Evolutionary conservation across 2,113 vertebrate species (phyloP), one percentile per base, ranked within the genome.

Genomic region (Tachysurus vachellii): DNA sequence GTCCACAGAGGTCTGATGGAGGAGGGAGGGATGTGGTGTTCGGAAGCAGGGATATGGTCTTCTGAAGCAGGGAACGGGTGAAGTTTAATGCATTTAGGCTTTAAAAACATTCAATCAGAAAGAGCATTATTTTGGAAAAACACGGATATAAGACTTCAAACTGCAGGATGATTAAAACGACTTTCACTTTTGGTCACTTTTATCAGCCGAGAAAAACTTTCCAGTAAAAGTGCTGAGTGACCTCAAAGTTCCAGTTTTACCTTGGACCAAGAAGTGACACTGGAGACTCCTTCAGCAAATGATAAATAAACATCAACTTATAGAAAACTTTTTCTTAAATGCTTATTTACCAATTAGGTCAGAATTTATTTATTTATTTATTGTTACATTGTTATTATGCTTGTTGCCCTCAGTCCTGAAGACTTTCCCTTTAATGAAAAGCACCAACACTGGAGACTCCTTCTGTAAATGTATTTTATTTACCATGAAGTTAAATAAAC

Each of bases 1-100:
- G 86, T 82, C 82, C 61, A 47, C 70, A 47, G 70, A 54, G 84
- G 54, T 81, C n/a, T 87, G 23, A 14, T 2, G 57, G 75, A 81
- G 76, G 50, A 79, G 31, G 53, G 9, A 80, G 50, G 84, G 23
- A 11, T 14, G 26, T 12, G 17, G 57, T 4, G 17, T 81, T 47
- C 11, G 3, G 66, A n/a, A n/a, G n/a, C n/a, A n/a, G n/a, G n/a
- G n/a, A n/a, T n/a, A n/a, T n/a, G 66, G 64, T 9, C 2, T 59
- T 9, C 2, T 59, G 79, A 4, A 53, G 53, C 36, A 21, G 5
- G 28, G 68, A 42, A 50, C 70, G 16, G 14, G 28, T 77, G 47
- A 59, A 57, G 26, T 87, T 83, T 31, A 57, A 56, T 21, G 1
- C 23, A 80, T n/a, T 53, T 80, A 56, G 4, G 8, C 76, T 79